Evolutionary conservation across 2,797 vertebrate genomes (phyloP).

Genomic region (Oryzias dopingdopingensis): DNA sequence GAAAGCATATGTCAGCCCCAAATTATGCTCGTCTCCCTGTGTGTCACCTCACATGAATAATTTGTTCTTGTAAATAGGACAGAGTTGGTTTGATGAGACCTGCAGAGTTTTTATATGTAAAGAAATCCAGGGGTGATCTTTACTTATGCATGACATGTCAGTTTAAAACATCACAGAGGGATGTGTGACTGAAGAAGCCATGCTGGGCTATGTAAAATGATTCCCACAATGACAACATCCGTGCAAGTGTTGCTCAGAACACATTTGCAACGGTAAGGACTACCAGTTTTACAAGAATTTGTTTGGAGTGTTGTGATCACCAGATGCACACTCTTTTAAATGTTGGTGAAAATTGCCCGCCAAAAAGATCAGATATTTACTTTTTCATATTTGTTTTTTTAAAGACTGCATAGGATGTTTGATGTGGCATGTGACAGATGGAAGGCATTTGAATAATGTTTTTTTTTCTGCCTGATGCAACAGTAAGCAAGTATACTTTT

Average conservation of each 20-base stretch:
- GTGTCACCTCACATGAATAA: slow-evolving; percentile 49
- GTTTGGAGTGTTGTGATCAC: neutral
- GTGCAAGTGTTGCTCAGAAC: slow-evolving; percentile 12
- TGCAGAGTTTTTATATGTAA: slow-evolving; percentile 21
- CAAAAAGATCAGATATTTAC: no score
- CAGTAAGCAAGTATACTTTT: neutral
- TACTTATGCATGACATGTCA: slow-evolving; percentile 60
- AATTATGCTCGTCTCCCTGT: slow-evolving; percentile 41
- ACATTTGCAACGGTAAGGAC: slow-evolving; percentile 10
- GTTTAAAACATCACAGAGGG: slow-evolving; percentile 33
- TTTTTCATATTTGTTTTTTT: no score
- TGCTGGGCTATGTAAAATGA: slow-evolving; percentile 1
- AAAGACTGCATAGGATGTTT: no score
- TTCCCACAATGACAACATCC: slow-evolving; percentile 8
- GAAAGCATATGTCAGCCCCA: slow-evolving; percentile 53
- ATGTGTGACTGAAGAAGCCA: slow-evolving; percentile 13
- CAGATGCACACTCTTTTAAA: no score
- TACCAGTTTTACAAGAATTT: neutral
- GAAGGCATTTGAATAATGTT: neutral
- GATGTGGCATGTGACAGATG: no score
- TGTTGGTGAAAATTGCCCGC: no score
- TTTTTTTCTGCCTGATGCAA: neutral
- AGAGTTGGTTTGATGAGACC: slow-evolving; percentile 25
- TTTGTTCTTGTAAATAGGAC: slow-evolving; percentile 25
- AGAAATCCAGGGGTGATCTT: slow-evolving; percentile 34